Evolutionary conservation across 1,140 invertebrate species (phyloP).

Genomic region (Phthorimaea operculella): DNA sequence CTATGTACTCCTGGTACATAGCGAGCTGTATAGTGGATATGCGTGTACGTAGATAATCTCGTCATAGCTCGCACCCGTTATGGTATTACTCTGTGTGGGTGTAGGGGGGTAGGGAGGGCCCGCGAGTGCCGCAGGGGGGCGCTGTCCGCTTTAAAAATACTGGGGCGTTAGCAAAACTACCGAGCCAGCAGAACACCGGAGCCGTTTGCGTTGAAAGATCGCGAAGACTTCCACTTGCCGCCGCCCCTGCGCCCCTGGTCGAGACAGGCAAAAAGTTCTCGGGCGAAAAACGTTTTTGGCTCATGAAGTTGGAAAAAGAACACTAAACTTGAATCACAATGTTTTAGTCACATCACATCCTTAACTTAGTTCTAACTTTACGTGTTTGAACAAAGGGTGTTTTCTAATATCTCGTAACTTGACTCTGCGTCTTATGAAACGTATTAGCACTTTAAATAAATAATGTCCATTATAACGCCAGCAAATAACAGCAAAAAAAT

Average conservation of each 20-base stretch:
- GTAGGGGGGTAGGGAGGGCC: slow-evolving; percentile 24
- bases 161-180: slow-evolving; percentile 52
- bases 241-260: slow-evolving; percentile 40
- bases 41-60: slow-evolving; percentile 66
- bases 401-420: too few relatives aligned
- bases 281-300: slow-evolving; percentile 34
- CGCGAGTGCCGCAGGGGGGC: slow-evolving; percentile 50
- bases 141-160: slow-evolving; percentile 66
- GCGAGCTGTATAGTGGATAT: slow-evolving; percentile 43
- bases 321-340: slow-evolving; percentile 26
- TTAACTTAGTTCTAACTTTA: too few relatives aligned
- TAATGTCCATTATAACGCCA: too few relatives aligned
- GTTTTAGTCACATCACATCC: not conserved
- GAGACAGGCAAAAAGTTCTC: slow-evolving; percentile 45
- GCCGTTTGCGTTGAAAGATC: slow-evolving; percentile 62
- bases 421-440: too few relatives aligned
- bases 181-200: slow-evolving; percentile 53
- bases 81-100: slow-evolving; percentile 63
- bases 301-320: slow-evolving; percentile 23
- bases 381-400: too few relatives aligned
- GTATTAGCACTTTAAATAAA: too few relatives aligned
- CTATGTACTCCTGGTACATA: slow-evolving; percentile 52
- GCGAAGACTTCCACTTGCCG: slow-evolving; percentile 45
- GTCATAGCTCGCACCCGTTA: slow-evolving; percentile 66
- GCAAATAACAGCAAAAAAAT: too few relatives aligned